A percentile compares a stretch with the other conserved stretches of the same genome.
Conservation (phyloP, 2,113 vertebrate genomes). For the Nothobranchius furzeri region DNA sequence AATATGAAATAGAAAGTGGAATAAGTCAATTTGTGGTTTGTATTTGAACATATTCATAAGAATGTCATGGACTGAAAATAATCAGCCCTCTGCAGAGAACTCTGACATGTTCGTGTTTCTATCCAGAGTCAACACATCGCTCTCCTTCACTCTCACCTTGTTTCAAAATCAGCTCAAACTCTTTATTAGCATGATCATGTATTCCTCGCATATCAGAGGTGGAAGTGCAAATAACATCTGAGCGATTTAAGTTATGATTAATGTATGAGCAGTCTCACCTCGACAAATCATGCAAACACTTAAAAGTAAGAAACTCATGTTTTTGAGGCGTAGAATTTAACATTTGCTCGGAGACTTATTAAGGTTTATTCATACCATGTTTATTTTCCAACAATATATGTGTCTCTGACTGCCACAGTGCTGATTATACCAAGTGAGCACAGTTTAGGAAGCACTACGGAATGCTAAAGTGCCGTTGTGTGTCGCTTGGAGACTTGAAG, state of each 20-base stretch:
- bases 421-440: slow-evolving; percentile 15
- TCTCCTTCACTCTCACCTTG: slow-evolving; percentile 16
- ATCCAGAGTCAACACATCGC: background rate
- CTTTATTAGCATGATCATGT: slow-evolving; percentile 16
- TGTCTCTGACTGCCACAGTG: background rate
- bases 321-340: background rate
- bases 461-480: background rate
- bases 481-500: slow-evolving; percentile 10
- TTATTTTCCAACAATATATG: background rate
- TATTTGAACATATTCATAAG: background rate
- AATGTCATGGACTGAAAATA: slow-evolving; percentile 1
- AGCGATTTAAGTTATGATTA: background rate
- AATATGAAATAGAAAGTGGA: background rate
- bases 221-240: slow-evolving; percentile 18
- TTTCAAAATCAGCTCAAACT: slow-evolving; percentile 23
- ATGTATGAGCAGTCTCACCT: slow-evolving; percentile 7
- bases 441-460: background rate
- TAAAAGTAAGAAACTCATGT: background rate
- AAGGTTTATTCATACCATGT: background rate
- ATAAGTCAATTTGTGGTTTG: slow-evolving; percentile 1
- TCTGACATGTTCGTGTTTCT: too few relatives aligned
- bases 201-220: slow-evolving; percentile 1
- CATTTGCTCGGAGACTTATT: slow-evolving; percentile 8
- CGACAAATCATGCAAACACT: slow-evolving; percentile 4
- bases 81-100: background rate